Conservation (phyloP, 2,113 vertebrate species). For the Pseudolaguvia tuberculata region DNA sequence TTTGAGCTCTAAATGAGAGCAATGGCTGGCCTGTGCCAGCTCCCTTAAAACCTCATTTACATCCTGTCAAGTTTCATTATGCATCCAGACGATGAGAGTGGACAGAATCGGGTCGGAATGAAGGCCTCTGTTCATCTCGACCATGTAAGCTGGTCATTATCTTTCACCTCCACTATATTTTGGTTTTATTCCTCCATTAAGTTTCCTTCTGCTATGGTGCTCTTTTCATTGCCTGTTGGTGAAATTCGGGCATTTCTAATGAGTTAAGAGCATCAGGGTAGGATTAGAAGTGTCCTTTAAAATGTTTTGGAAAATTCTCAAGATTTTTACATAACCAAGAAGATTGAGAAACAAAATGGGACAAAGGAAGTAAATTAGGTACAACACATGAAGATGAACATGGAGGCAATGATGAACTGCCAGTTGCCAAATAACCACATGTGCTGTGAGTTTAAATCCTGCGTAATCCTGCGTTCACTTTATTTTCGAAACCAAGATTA, state of each 20-base stretch:
- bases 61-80: slow-evolving; percentile 94
- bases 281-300: slow-evolving; percentile 56
- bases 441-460: too few relatives aligned
- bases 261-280: slow-evolving; percentile 58
- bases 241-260: slow-evolving; percentile 65
- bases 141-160: slow-evolving; percentile 65
- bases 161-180: slow-evolving; percentile 29
- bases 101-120: slow-evolving; percentile 70
- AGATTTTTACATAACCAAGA: slow-evolving; percentile 38
- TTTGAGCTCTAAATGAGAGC: slow-evolving; percentile 92
- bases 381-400: not conserved
- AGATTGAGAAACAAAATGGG: slow-evolving; percentile 14
- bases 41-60: slow-evolving; percentile 94
- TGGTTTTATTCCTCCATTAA: slow-evolving; percentile 32
- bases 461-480: too few relatives aligned
- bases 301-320: too few relatives aligned
- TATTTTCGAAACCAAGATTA: too few relatives aligned
- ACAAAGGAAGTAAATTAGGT: not conserved
- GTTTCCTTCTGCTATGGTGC: slow-evolving; percentile 7
- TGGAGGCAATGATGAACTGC: not conserved
- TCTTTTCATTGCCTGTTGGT: slow-evolving; percentile 40
- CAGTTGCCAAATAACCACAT: slow-evolving; percentile 7
- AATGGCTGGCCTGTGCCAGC: slow-evolving; percentile 85
- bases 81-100: slow-evolving; percentile 62
- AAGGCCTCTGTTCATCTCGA: slow-evolving; percentile 61